Percentiles rank a stretch among this genome's conserved stretches.
Evolutionary conservation across 2,888 invertebrate genomes (phyloP).

Genomic region (Ischnus inquisitorius): DNA sequence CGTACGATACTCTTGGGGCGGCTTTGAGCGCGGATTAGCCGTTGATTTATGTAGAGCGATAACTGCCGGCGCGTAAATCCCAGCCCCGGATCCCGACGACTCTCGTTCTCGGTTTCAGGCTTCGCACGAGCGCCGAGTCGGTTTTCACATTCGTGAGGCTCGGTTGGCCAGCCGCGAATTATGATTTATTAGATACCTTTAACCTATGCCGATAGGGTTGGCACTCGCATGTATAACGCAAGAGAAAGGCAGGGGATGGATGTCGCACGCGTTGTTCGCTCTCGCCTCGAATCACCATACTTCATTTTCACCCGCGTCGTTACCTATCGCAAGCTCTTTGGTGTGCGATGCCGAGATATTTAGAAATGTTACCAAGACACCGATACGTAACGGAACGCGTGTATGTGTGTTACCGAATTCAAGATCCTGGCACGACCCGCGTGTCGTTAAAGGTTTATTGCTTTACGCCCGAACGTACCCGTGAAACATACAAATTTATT

Average conservation of each 20-base stretch:
- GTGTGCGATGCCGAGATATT: slow-evolving; percentile 12
- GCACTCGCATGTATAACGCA: too few relatives aligned
- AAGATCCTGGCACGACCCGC: not conserved
- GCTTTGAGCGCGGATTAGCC: slow-evolving; percentile 73
- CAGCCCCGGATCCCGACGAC: slow-evolving; percentile 29
- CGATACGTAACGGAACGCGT: not conserved
- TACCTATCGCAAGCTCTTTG: slow-evolving; percentile 24
- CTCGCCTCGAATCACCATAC: slow-evolving; percentile 31
- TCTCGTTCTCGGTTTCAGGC: slow-evolving; percentile 24
- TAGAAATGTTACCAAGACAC: not conserved
- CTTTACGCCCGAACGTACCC: slow-evolving; percentile 23
- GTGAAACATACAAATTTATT: slow-evolving; percentile 35
- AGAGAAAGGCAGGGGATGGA: not conserved
- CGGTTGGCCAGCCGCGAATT: slow-evolving; percentile 50
- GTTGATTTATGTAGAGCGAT: slow-evolving; percentile 77
- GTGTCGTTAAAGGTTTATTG: slow-evolving; percentile 39
- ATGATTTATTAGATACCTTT: slow-evolving; percentile 61
- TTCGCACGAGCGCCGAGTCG: slow-evolving; percentile 3
- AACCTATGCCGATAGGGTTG: slow-evolving; percentile 49
- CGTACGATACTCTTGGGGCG: slow-evolving; percentile 49
- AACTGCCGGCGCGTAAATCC: slow-evolving; percentile 71
- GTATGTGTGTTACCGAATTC: slow-evolving; percentile 5
- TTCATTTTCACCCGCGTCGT: slow-evolving; percentile 11
- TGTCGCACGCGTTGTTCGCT: slow-evolving; percentile 31
- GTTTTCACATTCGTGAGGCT: slow-evolving; percentile 9